Evolutionary conservation across 2,113 vertebrate species (phyloP).

Genomic region (Brachionichthys hirsutus): DNA sequence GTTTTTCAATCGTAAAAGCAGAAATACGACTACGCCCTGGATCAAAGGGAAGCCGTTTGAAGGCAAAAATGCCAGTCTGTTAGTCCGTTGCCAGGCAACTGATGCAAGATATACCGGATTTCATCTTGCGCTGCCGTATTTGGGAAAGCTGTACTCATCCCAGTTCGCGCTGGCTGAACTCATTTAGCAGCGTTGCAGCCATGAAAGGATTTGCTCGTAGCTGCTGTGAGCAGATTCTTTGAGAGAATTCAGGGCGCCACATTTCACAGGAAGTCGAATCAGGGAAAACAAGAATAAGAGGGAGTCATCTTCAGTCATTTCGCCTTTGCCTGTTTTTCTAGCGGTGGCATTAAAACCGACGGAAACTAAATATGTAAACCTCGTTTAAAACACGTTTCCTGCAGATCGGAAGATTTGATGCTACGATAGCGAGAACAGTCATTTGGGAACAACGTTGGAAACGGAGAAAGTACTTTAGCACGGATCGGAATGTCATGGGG

Average conservation of each 20-base stretch:
- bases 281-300: conserved; percentile 14
- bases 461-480: conserved; percentile 56
- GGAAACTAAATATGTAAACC: neutral
- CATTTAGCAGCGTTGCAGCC: conserved; percentile 27
- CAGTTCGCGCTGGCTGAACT: conserved; percentile 10
- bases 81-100: conserved; percentile 17
- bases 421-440: conserved; percentile 38
- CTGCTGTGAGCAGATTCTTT: conserved; percentile 18
- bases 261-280: conserved; percentile 3
- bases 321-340: conserved; percentile 11
- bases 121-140: conserved; percentile 15
- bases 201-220: conserved; percentile 10
- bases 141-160: conserved; percentile 13
- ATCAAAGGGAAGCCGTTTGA: conserved; percentile 31
- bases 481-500: conserved; percentile 32
- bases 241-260: neutral
- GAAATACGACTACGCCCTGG: conserved; percentile 15
- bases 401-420: conserved; percentile 24
- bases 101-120: conserved; percentile 4
- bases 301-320: neutral
- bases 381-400: conserved; percentile 2
- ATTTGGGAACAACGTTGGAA: conserved; percentile 47
- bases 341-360: conserved; percentile 15
- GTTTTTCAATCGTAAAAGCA: neutral
- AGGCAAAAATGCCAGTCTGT: conserved; percentile 18